phyloP scores from a whole-genome alignment of 2,888 invertebrate species.

The Pasiphila rectangulata region DNA sequence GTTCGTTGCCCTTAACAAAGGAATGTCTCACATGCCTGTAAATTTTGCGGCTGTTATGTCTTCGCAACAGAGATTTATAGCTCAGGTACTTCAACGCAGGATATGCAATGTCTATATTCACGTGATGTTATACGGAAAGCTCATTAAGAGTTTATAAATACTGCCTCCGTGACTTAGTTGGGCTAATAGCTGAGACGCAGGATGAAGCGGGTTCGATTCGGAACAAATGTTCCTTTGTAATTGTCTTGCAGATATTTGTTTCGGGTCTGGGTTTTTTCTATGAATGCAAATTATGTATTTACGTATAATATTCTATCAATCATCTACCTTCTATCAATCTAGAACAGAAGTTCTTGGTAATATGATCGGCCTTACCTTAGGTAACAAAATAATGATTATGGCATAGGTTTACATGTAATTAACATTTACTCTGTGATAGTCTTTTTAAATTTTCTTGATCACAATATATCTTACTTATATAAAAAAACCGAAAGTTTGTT shows the following conservation, averaged over 20 bases:
- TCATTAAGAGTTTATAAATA: neutral
- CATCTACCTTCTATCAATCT: too few species aligned
- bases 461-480: too few species aligned
- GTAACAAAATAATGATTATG: constrained; percentile 17
- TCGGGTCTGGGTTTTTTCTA: too few species aligned
- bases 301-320: too few species aligned
- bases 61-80: constrained; percentile 11
- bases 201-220: too few species aligned
- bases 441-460: too few species aligned
- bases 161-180: too few species aligned
- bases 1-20: constrained; percentile 22
- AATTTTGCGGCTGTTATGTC: constrained; percentile 18
- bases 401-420: constrained; percentile 17
- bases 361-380: constrained; percentile 17
- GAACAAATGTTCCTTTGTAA: too few species aligned
- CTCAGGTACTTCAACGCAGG: neutral
- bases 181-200: too few species aligned
- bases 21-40: constrained; percentile 23
- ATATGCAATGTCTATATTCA: neutral
- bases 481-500: too few species aligned
- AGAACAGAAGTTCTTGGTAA: constrained; percentile 4
- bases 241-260: too few species aligned
- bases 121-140: neutral
- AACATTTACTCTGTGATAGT: constrained; percentile 16
- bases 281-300: too few species aligned